Evolutionary conservation across 2,113 vertebrate genomes (phyloP).

Genomic region (Hassar affinis): DNA sequence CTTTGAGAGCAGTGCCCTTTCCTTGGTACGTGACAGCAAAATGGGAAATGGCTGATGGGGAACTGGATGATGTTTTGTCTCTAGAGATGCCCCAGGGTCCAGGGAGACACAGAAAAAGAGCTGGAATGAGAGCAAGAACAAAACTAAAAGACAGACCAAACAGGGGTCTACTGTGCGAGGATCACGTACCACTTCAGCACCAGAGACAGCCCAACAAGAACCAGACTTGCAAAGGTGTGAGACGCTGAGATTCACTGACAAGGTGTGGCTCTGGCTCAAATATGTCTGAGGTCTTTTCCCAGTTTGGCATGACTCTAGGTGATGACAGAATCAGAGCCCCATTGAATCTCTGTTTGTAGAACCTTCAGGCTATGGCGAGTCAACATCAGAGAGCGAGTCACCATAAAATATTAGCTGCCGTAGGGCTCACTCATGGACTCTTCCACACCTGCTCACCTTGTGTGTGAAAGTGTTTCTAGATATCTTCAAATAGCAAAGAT

Average conservation of each 20-base stretch:
- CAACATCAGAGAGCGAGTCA: conserved; percentile 25
- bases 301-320: conserved; percentile 29
- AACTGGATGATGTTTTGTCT: conserved; percentile 33
- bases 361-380: conserved; percentile 13
- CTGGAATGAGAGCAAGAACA: background rate
- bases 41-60: conserved; percentile 37
- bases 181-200: conserved; percentile 41
- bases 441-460: conserved; percentile 31
- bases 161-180: conserved; percentile 4
- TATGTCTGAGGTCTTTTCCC: conserved; percentile 20
- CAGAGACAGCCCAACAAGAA: conserved; percentile 20
- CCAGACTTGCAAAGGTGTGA: conserved; percentile 44
- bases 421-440: background rate
- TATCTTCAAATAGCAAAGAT: background rate
- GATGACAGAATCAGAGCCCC: conserved; percentile 42
- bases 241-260: conserved; percentile 26
- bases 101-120: conserved; percentile 41
- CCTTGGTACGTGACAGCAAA: conserved; percentile 19
- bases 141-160: conserved; percentile 14
- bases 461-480: conserved; percentile 18
- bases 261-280: conserved; percentile 18
- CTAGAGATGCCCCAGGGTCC: background rate
- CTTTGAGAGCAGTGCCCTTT: conserved; percentile 44
- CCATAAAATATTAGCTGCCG: conserved; percentile 34
- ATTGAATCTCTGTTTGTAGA: conserved; percentile 25